Conservation (phyloP, 2,888 invertebrate species). For the Dasypogon diadema region DNA sequence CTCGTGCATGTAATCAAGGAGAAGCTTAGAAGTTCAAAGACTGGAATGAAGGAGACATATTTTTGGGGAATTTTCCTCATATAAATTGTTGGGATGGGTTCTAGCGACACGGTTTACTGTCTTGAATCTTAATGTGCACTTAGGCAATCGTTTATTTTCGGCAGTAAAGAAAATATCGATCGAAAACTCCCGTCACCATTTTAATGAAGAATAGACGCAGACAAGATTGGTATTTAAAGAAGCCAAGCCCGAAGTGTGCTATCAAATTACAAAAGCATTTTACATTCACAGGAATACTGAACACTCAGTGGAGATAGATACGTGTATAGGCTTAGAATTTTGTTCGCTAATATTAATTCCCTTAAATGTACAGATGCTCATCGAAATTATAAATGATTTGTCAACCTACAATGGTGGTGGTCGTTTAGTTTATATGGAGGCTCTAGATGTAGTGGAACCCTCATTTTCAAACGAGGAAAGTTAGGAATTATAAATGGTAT, state of each 20-base stretch:
- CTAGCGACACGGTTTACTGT: background rate
- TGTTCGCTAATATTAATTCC: background rate
- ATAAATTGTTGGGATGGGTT: constrained; percentile 14
- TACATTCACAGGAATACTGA: constrained; percentile 4
- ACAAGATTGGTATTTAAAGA: constrained; percentile 8
- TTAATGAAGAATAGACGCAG: constrained; percentile 9
- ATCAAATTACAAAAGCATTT: constrained; percentile 26
- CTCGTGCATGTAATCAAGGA: background rate
- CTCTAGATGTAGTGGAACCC: too few species aligned
- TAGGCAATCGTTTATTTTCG: constrained; percentile 30
- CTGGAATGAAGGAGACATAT: background rate
- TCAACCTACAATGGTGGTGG: too few species aligned
- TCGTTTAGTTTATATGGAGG: too few species aligned
- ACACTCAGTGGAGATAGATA: background rate
- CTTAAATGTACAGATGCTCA: too few species aligned
- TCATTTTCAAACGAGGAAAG: too few species aligned
- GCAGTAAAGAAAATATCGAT: constrained; percentile 4
- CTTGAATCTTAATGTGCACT: constrained; percentile 37
- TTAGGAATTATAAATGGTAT: too few species aligned
- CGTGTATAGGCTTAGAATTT: background rate
- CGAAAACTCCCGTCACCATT: constrained; percentile 13
- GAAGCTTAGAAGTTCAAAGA: background rate
- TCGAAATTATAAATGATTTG: too few species aligned
- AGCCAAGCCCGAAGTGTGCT: background rate
- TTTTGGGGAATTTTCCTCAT: constrained; percentile 15